phyloP scores from a whole-genome alignment of 2,888 invertebrate genomes.

The Norana najaformis region DNA sequence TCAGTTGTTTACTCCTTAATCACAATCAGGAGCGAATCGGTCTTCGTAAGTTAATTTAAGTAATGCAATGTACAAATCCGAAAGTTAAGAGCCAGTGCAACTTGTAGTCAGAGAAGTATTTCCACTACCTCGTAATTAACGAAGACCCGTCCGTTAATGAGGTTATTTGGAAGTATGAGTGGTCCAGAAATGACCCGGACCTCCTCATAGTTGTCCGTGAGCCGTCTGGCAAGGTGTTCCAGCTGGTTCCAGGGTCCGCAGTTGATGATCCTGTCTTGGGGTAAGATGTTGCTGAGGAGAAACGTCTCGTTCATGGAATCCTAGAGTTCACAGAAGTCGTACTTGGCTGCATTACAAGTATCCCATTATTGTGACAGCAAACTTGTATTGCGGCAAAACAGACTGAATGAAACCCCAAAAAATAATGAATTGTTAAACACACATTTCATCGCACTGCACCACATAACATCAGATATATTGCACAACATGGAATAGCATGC shows the following conservation, averaged over 20 bases:
- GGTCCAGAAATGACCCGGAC: slow-evolving; percentile 58
- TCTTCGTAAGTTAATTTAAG: no score
- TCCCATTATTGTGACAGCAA: not conserved
- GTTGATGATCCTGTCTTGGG: slow-evolving; percentile 56
- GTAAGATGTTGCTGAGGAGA: slow-evolving; percentile 57
- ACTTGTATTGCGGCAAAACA: no score
- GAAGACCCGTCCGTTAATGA: slow-evolving; percentile 49
- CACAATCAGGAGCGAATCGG: no score
- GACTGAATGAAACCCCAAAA: no score
- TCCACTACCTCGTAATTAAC: slow-evolving; percentile 54
- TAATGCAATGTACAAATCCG: no score
- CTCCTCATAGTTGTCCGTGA: slow-evolving; percentile 52
- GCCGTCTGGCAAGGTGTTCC: slow-evolving; percentile 57
- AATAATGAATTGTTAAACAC: no score
- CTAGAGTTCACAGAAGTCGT: slow-evolving; percentile 41
- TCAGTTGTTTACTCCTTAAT: no score
- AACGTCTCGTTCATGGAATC: slow-evolving; percentile 59
- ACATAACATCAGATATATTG: no score
- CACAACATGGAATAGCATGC: no score
- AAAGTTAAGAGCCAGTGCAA: no score
- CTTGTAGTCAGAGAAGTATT: no score
- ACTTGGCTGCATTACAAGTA: not conserved
- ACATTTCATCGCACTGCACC: no score
- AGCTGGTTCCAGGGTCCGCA: slow-evolving; percentile 58
- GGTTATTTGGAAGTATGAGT: slow-evolving; percentile 58